A percentile compares a stretch with the other conserved stretches of the same genome.
phyloP scores from a whole-genome alignment of 2,797 vertebrate genomes.

The Limnodromus scolopaceus region DNA sequence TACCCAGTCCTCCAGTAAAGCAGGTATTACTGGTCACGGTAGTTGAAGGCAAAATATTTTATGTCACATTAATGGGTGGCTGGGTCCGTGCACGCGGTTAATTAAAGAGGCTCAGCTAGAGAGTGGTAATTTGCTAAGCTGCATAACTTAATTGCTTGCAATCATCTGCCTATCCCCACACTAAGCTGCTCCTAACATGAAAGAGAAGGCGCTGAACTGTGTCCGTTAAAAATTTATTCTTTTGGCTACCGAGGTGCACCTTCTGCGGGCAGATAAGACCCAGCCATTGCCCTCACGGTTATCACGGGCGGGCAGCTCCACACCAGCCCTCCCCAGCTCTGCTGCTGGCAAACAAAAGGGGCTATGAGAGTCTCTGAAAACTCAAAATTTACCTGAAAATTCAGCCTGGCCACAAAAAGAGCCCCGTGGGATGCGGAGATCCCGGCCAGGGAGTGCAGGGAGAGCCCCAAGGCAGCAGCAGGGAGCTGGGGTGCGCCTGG shows the following conservation, averaged over 20 bases:
- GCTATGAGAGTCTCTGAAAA: rapidly evolving
- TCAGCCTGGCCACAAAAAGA: background rate
- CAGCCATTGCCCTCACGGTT: background rate
- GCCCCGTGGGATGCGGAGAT: background rate
- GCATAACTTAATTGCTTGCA: background rate
- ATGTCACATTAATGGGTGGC: background rate
- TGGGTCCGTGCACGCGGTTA: background rate
- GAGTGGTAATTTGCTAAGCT: background rate
- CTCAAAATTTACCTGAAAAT: background rate
- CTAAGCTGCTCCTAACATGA: background rate
- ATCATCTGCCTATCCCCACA: background rate
- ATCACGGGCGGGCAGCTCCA: background rate
- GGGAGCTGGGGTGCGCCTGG: background rate
- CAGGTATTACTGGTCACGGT: background rate
- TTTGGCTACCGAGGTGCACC: background rate
- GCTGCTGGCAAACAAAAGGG: background rate
- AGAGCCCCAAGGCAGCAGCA: background rate
- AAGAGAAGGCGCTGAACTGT: background rate
- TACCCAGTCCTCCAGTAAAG: background rate
- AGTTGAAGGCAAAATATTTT: background rate
- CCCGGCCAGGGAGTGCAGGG: background rate
- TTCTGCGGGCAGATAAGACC: background rate
- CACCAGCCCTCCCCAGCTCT: background rate
- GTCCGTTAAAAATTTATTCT: background rate
- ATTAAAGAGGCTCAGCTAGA: background rate